Evolutionary conservation across 2,113 vertebrate species (phyloP).

Genomic region (Sus scrofa): DNA sequence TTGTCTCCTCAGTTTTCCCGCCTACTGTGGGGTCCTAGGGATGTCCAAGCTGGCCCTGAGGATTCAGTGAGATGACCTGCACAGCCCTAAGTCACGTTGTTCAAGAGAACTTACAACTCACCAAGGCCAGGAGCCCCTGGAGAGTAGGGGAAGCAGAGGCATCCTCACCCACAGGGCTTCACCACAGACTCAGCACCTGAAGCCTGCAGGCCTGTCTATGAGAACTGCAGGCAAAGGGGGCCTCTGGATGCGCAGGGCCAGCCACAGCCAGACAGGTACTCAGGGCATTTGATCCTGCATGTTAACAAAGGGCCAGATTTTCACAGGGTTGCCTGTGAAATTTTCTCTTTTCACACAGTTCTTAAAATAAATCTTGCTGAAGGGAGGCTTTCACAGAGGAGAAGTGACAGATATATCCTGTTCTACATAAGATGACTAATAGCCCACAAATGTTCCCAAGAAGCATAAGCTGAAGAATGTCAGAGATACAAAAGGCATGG

Average conservation of each 20-base stretch:
- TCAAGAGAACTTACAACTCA: background rate
- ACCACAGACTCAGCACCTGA: no score
- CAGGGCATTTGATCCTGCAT: background rate
- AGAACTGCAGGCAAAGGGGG: background rate
- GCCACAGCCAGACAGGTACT: background rate
- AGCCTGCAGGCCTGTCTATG: accelerated
- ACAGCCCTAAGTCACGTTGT: background rate
- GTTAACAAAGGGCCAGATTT: slow-evolving; percentile 59
- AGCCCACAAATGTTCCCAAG: slow-evolving; percentile 66
- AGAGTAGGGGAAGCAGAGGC: background rate
- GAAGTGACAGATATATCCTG: slow-evolving; percentile 79
- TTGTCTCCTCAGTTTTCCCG: no score
- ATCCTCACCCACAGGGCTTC: no score
- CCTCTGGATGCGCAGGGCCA: background rate
- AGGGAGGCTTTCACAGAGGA: slow-evolving; percentile 71
- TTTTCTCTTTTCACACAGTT: slow-evolving; percentile 70
- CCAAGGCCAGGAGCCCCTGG: background rate
- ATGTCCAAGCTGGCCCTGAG: background rate
- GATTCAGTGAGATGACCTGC: background rate
- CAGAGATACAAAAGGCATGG: background rate
- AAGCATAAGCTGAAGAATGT: slow-evolving; percentile 19
- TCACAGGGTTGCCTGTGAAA: slow-evolving; percentile 72
- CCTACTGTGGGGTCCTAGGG: background rate
- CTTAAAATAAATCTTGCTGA: slow-evolving; percentile 79
- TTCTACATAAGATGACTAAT: slow-evolving; percentile 81